Evolutionary conservation across 2,888 invertebrate genomes (phyloP).

Genomic region (Lithophane ornitopus): DNA sequence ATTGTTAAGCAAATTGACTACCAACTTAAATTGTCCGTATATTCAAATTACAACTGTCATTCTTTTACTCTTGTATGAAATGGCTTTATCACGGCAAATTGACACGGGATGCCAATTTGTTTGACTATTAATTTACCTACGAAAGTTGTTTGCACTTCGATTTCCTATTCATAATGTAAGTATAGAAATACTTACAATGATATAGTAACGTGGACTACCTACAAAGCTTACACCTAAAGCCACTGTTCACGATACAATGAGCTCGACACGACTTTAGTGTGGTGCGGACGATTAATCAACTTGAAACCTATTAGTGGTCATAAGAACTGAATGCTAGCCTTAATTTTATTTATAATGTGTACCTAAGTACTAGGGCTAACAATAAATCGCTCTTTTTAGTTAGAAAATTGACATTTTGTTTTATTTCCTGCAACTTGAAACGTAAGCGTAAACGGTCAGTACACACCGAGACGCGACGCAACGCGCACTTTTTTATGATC

Average conservation of each 20-base stretch:
- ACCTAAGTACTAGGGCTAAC: slow-evolving; percentile 87
- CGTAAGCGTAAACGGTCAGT: too few species aligned
- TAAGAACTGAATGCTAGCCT: slow-evolving; percentile 90
- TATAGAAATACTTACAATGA: slow-evolving; percentile 1
- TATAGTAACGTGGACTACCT: slow-evolving; percentile 8
- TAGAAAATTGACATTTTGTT: slow-evolving; percentile 86
- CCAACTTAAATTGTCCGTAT: neutral
- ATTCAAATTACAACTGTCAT: neutral
- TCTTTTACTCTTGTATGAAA: neutral
- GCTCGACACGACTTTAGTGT: slow-evolving; percentile 42
- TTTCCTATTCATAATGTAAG: slow-evolving; percentile 7
- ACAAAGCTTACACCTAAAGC: slow-evolving; percentile 13
- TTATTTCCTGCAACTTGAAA: slow-evolving; percentile 73
- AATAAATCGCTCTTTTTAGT: slow-evolving; percentile 90
- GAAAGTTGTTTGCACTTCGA: neutral
- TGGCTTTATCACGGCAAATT: neutral
- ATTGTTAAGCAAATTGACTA: neutral
- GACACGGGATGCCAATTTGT: neutral
- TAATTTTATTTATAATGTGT: slow-evolving; percentile 88
- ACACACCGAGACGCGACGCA: too few species aligned
- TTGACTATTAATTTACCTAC: neutral
- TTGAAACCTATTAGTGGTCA: slow-evolving; percentile 76
- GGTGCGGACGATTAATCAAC: slow-evolving; percentile 52
- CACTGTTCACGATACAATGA: slow-evolving; percentile 27
- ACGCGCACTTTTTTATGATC: too few species aligned